Conservation (phyloP, 1,140 invertebrate genomes). For the Sycobia sp. region DNA sequence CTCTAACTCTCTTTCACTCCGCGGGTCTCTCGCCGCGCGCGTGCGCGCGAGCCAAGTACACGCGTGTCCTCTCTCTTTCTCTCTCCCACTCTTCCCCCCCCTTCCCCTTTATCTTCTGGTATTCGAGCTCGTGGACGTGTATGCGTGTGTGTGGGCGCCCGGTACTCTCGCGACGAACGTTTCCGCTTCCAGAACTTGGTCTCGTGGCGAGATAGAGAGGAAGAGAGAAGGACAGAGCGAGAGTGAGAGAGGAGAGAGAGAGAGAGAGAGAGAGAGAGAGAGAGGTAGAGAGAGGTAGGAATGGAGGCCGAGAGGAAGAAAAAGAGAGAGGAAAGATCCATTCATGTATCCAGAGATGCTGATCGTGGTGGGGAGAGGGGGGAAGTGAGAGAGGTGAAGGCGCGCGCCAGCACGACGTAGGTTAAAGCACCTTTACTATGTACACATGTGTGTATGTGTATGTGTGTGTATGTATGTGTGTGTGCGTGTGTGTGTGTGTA, state of each 20-base stretch:
- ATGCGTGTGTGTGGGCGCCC: slow-evolving; percentile 7
- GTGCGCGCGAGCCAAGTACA: too few relatives aligned
- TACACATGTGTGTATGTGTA: too few relatives aligned
- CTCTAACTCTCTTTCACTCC: too few relatives aligned
- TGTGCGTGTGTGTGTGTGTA: too few relatives aligned
- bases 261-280: too few relatives aligned
- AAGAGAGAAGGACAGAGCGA: background rate
- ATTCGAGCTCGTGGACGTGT: slow-evolving; percentile 11
- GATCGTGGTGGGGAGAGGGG: background rate
- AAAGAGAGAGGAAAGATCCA: background rate
- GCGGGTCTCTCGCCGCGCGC: too few relatives aligned
- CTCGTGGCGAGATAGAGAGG: background rate
- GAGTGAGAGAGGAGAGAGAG: background rate
- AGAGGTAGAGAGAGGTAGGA: too few relatives aligned
- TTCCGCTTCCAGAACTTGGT: slow-evolving; percentile 29
- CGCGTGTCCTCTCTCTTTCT: slow-evolving; percentile 35
- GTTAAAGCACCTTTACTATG: too few relatives aligned
- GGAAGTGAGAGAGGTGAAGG: too few relatives aligned
- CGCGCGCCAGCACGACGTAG: too few relatives aligned
- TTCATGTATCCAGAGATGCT: background rate
- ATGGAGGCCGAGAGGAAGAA: background rate
- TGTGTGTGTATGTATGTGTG: too few relatives aligned
- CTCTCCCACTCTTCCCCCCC: slow-evolving; percentile 34
- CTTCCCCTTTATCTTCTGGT: background rate
- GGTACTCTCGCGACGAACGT: too few relatives aligned